phyloP scores from a whole-genome alignment of 2,888 invertebrate genomes.

The Yponomeuta malinellus region DNA sequence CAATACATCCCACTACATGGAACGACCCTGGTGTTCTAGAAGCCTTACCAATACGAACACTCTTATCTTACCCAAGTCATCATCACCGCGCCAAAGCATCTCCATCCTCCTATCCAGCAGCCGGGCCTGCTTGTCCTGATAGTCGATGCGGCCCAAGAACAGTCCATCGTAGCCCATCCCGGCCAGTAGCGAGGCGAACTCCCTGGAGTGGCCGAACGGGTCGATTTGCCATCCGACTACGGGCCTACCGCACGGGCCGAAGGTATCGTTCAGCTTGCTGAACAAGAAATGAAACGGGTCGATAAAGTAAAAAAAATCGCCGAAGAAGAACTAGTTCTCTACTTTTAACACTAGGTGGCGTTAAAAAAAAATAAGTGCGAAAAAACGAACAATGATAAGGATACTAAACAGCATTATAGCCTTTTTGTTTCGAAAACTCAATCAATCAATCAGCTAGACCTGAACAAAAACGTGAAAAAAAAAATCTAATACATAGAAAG shows the following conservation, averaged over 20 bases:
- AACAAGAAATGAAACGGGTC: background rate
- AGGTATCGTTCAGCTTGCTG: slow-evolving; percentile 78
- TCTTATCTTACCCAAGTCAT: slow-evolving; percentile 76
- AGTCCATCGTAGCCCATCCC: slow-evolving; percentile 94
- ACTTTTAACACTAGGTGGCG: no score
- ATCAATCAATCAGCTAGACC: no score
- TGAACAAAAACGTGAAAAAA: no score
- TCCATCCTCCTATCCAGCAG: slow-evolving; percentile 80
- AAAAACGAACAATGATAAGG: no score
- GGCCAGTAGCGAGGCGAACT: slow-evolving; percentile 87
- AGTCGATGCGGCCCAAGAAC: slow-evolving; percentile 91
- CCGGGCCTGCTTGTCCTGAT: slow-evolving; percentile 84
- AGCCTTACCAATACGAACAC: background rate
- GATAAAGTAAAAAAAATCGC: no score
- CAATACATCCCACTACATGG: no score
- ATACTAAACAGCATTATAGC: no score
- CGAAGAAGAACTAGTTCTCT: no score
- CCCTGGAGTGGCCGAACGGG: slow-evolving; percentile 91
- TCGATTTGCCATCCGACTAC: slow-evolving; percentile 89
- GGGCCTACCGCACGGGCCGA: slow-evolving; percentile 83
- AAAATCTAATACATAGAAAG: no score
- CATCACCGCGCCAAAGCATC: slow-evolving; percentile 88
- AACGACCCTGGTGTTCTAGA: no score
- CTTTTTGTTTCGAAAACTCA: no score
- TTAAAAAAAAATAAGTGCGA: no score